Evolutionary conservation across 2,888 invertebrate species (phyloP).

Genomic region (Drosophila histrio): DNA sequence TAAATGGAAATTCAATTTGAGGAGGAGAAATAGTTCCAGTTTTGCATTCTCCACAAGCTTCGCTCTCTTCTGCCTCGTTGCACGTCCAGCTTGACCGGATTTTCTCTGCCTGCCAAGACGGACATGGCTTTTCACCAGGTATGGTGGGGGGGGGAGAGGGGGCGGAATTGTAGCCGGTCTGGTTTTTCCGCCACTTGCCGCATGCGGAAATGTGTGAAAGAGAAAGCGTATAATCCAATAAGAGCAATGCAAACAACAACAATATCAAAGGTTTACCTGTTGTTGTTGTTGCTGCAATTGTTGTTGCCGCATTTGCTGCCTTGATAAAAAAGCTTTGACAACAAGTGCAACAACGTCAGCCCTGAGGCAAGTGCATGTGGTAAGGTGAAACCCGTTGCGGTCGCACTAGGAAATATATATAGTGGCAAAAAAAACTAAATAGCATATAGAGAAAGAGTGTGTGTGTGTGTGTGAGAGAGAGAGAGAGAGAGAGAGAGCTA

Average conservation of each 20-base stretch:
- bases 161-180: conserved; percentile 36
- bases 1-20: conserved; percentile 31
- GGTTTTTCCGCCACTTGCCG: conserved; percentile 62
- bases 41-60: conserved; percentile 3
- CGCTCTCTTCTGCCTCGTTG: neutral
- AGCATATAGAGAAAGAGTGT: neutral
- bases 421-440: neutral
- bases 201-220: conserved; percentile 77
- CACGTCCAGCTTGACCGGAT: conserved; percentile 64
- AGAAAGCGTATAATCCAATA: conserved; percentile 76
- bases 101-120: conserved; percentile 52
- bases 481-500: neutral
- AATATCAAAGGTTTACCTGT: neutral
- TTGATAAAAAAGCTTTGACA: conserved; percentile 42
- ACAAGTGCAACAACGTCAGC: conserved; percentile 63
- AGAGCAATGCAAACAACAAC: conserved; percentile 34
- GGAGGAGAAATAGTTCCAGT: conserved; percentile 46
- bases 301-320: conserved; percentile 23
- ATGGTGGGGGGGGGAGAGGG: neutral
- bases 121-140: conserved; percentile 37
- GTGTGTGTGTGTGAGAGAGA: neutral
- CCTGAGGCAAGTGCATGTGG: conserved; percentile 52
- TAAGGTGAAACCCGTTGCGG: conserved; percentile 54
- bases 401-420: conserved; percentile 21
- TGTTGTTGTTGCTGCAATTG: neutral